Evolutionary conservation across 2,113 vertebrate species (phyloP).

Genomic region (Phodopus roborovskii): DNA sequence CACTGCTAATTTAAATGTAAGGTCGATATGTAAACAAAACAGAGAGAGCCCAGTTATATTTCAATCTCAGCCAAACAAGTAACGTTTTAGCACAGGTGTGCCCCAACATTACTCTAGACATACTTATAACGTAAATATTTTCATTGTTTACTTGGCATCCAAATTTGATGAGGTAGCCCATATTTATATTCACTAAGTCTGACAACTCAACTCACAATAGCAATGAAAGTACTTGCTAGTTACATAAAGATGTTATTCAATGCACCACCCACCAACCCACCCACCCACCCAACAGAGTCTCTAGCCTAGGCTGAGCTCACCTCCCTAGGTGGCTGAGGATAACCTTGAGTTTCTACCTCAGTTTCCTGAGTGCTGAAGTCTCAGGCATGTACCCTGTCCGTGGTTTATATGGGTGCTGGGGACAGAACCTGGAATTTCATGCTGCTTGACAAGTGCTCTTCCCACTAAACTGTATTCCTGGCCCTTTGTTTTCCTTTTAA

Average conservation of each 20-base stretch:
- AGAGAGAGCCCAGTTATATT: background rate
- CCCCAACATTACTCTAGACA: background rate
- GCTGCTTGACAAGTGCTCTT: background rate
- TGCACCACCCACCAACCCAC: background rate
- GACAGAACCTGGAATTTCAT: background rate
- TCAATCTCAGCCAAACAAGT: background rate
- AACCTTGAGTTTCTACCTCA: background rate
- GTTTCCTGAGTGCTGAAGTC: background rate
- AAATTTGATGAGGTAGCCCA: background rate
- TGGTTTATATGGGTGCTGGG: background rate
- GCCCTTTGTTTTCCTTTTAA: background rate
- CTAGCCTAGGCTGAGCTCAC: background rate
- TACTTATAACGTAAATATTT: background rate
- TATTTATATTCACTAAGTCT: conserved; percentile 24
- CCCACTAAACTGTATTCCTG: background rate
- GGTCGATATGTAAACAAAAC: background rate
- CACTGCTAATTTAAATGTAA: background rate
- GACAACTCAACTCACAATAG: background rate
- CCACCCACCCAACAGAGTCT: background rate
- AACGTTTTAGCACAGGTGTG: background rate
- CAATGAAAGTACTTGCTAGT: background rate
- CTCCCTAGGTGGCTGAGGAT: background rate
- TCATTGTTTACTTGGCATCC: background rate
- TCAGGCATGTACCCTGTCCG: background rate
- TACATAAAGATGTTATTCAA: background rate